Evolutionary conservation across 2,113 vertebrate species (phyloP), one percentile per base, ranked within the genome.

Genomic region (Reinhardtius hippoglossoides): DNA sequence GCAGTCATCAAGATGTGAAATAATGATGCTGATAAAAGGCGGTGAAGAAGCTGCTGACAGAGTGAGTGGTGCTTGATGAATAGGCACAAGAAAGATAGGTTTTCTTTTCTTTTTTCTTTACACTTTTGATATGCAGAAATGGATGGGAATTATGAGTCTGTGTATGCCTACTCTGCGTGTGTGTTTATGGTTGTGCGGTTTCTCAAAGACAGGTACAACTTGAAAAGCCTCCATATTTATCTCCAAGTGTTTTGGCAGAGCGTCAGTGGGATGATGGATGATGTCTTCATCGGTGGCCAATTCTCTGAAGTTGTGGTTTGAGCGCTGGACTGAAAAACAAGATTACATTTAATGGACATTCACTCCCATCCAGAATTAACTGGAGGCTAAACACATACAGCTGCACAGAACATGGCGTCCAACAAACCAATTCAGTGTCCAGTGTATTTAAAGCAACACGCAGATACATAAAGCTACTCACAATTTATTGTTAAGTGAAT

Each of bases 271-370:
- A 90, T 93, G 92, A 93, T 93, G 88, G 91, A 93, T 92, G 91
- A 88, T 88, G 90, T 91, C 91, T 92, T 88, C 87, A 88, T 90
- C 80, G 85, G 80, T 85, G 91, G 91, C 89, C 91, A 92, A 87
- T 91, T 81, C 88, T 91, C 90, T 89, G 89, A 91, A 91, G 91
- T 91, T 90, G 91, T 87, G 90, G 91, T 91, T 91, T 91, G 88
- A 88, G 89, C 85, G 70, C 80, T 77, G 88, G 88, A 72, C 86
- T 89, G 85, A 91, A 91, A 92, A 92, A 93, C 90, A 89, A 91
- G 90, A 92, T 93, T 91, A 93, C 90, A 82, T 91, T 93, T 93
- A 93, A 93, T 92, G 91, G 91, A 90, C 90, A 90, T 88, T 91
- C 88, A 88, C 88, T 90, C 85, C 79, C 79, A 84, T 90, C 82